phyloP scores from a whole-genome alignment of 2,113 vertebrate genomes.

The Xyliphius kryptos region DNA sequence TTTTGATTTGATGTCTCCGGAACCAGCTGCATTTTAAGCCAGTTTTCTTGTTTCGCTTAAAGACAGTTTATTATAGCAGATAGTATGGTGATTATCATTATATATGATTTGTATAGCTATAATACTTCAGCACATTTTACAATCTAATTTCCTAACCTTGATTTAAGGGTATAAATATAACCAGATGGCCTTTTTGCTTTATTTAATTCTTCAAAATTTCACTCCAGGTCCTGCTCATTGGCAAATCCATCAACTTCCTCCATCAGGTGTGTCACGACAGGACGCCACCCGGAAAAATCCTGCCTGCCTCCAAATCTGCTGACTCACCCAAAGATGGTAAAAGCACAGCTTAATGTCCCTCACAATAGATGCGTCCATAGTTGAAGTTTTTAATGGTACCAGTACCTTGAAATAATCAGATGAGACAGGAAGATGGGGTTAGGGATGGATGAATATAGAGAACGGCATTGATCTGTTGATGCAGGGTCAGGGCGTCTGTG shows the following conservation, averaged over 20 bases:
- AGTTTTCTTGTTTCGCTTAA: no score
- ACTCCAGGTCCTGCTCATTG: constrained; percentile 82
- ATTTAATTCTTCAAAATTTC: neutral
- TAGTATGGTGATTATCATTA: no score
- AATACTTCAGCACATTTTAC: no score
- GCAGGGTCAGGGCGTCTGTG: constrained; percentile 4
- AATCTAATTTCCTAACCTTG: no score
- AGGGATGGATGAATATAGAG: constrained; percentile 4
- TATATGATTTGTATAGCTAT: no score
- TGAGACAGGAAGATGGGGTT: constrained; percentile 7
- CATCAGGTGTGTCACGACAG: constrained; percentile 96
- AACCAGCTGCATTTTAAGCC: no score
- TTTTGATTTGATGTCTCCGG: no score
- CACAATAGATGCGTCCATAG: constrained; percentile 20
- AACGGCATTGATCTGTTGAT: constrained; percentile 33
- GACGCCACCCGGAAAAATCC: constrained; percentile 82
- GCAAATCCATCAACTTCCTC: constrained; percentile 98
- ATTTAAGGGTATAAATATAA: neutral
- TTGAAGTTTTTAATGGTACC: constrained; percentile 2
- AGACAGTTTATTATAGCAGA: no score
- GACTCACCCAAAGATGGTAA: constrained; percentile 86
- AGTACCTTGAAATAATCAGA: constrained; percentile 18
- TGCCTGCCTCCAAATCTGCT: constrained; percentile 72
- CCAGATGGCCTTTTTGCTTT: neutral
- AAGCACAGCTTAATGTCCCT: constrained; percentile 15